Conservation (phyloP, 2,113 vertebrate species). For the Phainopepla nitens region DNA sequence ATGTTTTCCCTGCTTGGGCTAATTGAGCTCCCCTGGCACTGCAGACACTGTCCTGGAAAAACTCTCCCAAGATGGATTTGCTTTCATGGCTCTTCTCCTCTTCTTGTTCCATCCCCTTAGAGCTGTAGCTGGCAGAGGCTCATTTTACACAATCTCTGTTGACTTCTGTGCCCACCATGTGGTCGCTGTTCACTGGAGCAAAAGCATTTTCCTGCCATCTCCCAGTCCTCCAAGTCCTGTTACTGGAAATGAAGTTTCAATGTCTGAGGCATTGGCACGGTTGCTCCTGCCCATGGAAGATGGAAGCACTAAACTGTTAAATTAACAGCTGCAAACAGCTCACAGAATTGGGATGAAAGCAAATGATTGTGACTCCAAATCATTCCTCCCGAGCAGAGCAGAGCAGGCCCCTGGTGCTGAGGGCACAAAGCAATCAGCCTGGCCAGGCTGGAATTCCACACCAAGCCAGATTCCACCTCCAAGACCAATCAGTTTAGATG, state of each 20-base stretch:
- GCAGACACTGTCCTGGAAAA: neutral
- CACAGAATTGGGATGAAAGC: neutral
- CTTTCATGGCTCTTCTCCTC: neutral
- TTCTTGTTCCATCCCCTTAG: neutral
- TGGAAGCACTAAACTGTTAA: slow-evolving; percentile 53
- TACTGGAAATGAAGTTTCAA: slow-evolving; percentile 24
- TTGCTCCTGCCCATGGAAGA: slow-evolving; percentile 22
- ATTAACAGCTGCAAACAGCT: slow-evolving; percentile 52
- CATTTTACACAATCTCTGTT: neutral
- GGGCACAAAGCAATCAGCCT: slow-evolving; percentile 4
- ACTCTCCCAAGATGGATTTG: neutral
- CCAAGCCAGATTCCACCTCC: neutral
- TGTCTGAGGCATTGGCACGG: neutral
- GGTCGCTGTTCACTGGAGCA: slow-evolving; percentile 3
- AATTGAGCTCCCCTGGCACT: neutral
- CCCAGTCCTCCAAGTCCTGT: slow-evolving; percentile 20
- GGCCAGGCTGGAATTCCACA: neutral
- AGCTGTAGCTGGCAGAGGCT: neutral
- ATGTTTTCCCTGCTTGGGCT: neutral
- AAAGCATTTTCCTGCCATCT: neutral
- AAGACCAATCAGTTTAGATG: neutral
- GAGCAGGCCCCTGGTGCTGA: neutral
- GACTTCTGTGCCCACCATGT: neutral
- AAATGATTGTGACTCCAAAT: neutral
- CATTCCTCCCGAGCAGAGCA: neutral